Evolutionary conservation across 35 echinoderm and acorn worm genomes (phyloP), one percentile per base, ranked within the genome.

Genomic region (Lytechinus variegatus): DNA sequence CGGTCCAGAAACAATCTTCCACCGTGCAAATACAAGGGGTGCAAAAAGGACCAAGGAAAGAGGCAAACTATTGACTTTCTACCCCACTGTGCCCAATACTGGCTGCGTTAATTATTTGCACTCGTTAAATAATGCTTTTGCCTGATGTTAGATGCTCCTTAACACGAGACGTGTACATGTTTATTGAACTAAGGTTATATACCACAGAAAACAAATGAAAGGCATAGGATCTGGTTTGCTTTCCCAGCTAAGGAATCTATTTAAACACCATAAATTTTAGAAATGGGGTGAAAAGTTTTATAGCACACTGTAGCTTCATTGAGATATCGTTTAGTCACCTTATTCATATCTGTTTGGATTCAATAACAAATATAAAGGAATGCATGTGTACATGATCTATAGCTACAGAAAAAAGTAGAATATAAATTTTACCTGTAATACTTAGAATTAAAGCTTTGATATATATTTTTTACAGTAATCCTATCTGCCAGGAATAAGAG

Each of bases 101-200:
- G 29, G 29, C 52, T 21, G 52, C 88, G 52, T 90, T 90, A 90
- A 90, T 90, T 90, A 90, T 90, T 90, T 90, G 88, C 88, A 54
- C 88, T 90, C 88, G 88, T 54, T 90, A 90, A 90, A 90, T 90
- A 90, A 90, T 90, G 88, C 88, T 54, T 90, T 90, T 52, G 88
- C n/a, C 88, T 44, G 52, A 12, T 90, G 88, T 90, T 90, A 90
- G 88, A 90, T 90, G 88, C 88, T 44, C 52, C 88, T 90, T 90
- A 90, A 90, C 88, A 10, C 27, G 88, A 90, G 52, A 90, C 88
- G 88, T 90, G 88, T 90, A 90, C 88, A 90, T 90, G 52, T 90
- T 90, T 90, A 90, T 90, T 90, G 88, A 90, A 90, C 29, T 21
- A 33, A 28, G 88, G 9, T 28, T 44, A 44, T 44, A 44, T 44